phyloP scores from a whole-genome alignment of 2,113 vertebrate genomes.

The Spheniscus mendiculus region DNA sequence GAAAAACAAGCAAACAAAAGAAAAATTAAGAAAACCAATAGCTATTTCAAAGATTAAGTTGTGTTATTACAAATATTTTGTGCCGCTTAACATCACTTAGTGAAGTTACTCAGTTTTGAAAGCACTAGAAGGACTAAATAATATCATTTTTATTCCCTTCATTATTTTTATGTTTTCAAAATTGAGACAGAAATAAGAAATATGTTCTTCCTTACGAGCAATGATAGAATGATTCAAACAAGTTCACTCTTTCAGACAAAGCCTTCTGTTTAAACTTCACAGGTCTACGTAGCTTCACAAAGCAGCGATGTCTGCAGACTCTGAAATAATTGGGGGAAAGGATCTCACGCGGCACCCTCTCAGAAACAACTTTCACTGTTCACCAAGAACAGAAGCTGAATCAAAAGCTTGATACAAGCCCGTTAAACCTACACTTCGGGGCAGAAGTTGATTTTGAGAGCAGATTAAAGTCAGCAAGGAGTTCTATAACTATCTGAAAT shows the following conservation, averaged over 20 bases:
- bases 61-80: background rate
- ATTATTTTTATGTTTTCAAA: background rate
- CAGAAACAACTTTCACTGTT: background rate
- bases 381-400: background rate
- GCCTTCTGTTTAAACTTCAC: background rate
- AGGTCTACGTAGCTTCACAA: background rate
- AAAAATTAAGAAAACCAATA: background rate
- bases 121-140: background rate
- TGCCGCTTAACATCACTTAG: background rate
- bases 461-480: background rate
- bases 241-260: background rate
- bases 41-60: background rate
- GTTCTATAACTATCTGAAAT: background rate
- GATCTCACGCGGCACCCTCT: rapidly evolving
- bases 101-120: background rate
- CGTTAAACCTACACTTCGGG: background rate
- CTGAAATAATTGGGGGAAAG: background rate
- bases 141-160: background rate
- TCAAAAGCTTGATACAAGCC: background rate
- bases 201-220: background rate
- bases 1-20: background rate
- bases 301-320: background rate
- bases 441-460: background rate
- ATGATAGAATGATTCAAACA: background rate
- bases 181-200: background rate